Base-by-base conservation (phyloP, 2,797 vertebrate genomes). In the Agapornis canus region DNA sequence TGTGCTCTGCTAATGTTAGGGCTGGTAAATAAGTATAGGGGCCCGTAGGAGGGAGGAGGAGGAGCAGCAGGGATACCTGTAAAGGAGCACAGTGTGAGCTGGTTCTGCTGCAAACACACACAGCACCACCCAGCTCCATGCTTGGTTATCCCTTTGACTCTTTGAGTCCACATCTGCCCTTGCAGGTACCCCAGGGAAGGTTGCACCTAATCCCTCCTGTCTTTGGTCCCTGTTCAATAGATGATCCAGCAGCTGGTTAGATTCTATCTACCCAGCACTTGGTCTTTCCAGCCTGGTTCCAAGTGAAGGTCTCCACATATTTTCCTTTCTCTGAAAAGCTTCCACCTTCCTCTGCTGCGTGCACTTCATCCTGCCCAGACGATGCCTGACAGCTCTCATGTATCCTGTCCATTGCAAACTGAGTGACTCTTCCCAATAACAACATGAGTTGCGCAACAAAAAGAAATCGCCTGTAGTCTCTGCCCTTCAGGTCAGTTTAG, bases 171-270 rank as follows among this genome's bases (percentile, higher is more conserved):
- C 40, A n/a, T 29, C 18, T 85, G 26, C 54, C 72, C 39, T 65
- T 42, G 25, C 12, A 69, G 60, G 14, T 6, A 54, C 3, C 0
- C 21, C 0, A 0, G 17, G 37, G 21, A 84, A 47, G 21, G 25
- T 26, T 31, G 37, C 15, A 47, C 18, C 8, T 56, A 43, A 1
- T 21, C 9, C 11, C 35, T 65, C 18, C 43, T 31, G 22, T 13
- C 21, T 78, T 72, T 60, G 42, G 14, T n/a, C 17, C 32, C 8
- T 75, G 10, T 61, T 66, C 63, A 49, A 61, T 40, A 56, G 31
- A 17, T 1, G 0, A 27, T 65, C 37, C 71, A 51, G 18, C 4
- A 54, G 56, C 29, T 77, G 32, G 22, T 69, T n/a, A 39, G 32
- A 31, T 39, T 65, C 63, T 66, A 18, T 35, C 26, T 45, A 56